phyloP scores from a whole-genome alignment of 2,888 invertebrate genomes.

The Aelia acuminata region DNA sequence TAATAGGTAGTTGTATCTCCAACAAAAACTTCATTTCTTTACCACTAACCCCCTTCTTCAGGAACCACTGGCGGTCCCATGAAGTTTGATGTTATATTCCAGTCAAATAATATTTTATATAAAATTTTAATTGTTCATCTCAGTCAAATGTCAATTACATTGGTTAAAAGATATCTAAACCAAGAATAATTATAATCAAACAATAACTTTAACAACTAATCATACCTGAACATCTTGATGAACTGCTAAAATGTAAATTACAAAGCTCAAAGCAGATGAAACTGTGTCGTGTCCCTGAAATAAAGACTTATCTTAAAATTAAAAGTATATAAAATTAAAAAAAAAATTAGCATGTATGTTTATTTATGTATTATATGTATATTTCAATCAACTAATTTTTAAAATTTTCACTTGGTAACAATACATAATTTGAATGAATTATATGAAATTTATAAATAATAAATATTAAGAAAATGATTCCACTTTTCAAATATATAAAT shows the following conservation, averaged over 20 bases:
- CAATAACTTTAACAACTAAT: background rate
- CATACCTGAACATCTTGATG: conserved; percentile 70
- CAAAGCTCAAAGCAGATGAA: conserved; percentile 72
- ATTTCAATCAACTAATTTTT: background rate
- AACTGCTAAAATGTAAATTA: conserved; percentile 71
- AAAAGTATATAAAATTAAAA: background rate
- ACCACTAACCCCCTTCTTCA: too few species aligned
- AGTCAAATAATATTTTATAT: too few species aligned
- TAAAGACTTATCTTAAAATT: conserved; percentile 39
- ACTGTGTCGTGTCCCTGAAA: conserved; percentile 72
- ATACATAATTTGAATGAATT: background rate
- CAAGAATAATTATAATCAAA: background rate
- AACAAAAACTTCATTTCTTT: too few species aligned
- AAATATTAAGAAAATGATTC: background rate
- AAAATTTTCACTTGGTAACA: background rate
- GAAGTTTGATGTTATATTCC: too few species aligned
- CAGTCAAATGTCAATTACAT: background rate
- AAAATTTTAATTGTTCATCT: background rate
- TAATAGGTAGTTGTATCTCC: too few species aligned
- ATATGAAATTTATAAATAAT: background rate
- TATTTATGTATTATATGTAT: background rate
- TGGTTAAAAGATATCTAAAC: background rate
- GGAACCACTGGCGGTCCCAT: too few species aligned
- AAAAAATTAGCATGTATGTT: background rate
- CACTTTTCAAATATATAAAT: background rate